phyloP scores from a whole-genome alignment of 1,140 invertebrate genomes.

The Orchestia grillus region DNA sequence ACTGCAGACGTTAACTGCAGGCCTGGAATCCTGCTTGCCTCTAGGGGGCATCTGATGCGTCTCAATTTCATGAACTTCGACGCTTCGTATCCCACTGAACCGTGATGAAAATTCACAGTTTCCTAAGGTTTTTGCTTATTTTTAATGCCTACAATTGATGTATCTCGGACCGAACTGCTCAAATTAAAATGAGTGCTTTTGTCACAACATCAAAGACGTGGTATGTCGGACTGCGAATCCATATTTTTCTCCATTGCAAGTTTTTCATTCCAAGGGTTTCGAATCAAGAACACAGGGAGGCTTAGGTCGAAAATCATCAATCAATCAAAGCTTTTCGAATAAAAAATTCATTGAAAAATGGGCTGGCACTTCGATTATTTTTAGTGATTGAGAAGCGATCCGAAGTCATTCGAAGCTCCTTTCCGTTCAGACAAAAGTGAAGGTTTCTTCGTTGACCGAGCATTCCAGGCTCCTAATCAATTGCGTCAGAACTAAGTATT shows the following conservation, averaged over 20 bases:
- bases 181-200: background rate
- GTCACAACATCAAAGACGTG: background rate
- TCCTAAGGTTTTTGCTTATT: background rate
- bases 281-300: background rate
- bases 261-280: background rate
- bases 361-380: background rate
- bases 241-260: background rate
- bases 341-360: background rate
- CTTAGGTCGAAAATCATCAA: background rate
- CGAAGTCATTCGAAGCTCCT: slow-evolving; percentile 31
- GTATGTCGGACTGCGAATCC: background rate
- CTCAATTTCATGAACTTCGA: background rate
- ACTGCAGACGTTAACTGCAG: background rate
- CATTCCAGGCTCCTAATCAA: slow-evolving; percentile 48
- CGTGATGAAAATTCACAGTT: background rate
- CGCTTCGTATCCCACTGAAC: background rate
- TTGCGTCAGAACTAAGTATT: slow-evolving; percentile 52
- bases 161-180: background rate
- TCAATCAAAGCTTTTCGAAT: background rate
- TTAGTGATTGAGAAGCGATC: background rate
- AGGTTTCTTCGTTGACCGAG: slow-evolving; percentile 14
- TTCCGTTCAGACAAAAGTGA: background rate
- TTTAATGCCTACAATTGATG: background rate
- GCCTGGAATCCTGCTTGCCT: background rate
- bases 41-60: background rate